phyloP scores from a whole-genome alignment of 1,140 invertebrate species.

The Drosophila arizonae region DNA sequence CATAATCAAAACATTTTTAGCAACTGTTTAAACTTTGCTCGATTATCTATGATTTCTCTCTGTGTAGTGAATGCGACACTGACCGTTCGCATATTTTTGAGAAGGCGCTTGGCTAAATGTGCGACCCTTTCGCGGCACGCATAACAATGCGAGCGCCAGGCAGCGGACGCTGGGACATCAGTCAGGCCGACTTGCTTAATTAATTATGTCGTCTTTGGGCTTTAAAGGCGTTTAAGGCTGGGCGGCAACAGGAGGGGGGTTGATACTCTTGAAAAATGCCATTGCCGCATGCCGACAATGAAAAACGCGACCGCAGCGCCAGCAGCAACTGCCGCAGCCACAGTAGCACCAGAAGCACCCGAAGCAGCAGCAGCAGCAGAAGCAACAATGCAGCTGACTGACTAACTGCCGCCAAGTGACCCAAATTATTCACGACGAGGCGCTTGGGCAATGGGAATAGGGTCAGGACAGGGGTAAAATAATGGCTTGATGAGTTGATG shows the following conservation, averaged over 20 bases:
- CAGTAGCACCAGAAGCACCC: conserved; percentile 25
- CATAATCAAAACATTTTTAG: too few species aligned
- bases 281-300: conserved; percentile 76
- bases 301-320: conserved; percentile 73
- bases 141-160: conserved; percentile 63
- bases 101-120: conserved; percentile 56
- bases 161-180: conserved; percentile 56
- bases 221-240: conserved; percentile 74
- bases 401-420: conserved; percentile 78
- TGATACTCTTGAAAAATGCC: conserved; percentile 69
- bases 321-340: conserved; percentile 39
- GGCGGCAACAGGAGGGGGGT: conserved; percentile 17
- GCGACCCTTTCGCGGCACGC: conserved; percentile 69
- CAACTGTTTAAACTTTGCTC: too few species aligned
- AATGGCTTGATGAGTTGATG: conserved; percentile 47
- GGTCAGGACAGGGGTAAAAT: conserved; percentile 3
- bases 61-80: conserved; percentile 18
- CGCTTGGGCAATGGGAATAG: conserved; percentile 15
- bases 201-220: conserved; percentile 80
- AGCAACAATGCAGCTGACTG: conserved; percentile 73
- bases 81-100: conserved; percentile 46
- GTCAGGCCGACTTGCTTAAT: conserved; percentile 75
- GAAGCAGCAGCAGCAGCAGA: conserved; percentile 21
- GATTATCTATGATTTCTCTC: background rate
- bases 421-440: conserved; percentile 76